A percentile compares a stretch with the other conserved stretches of the same genome.
These are phyloP conservation scores for Cecidostiba fungosa DNA, from an alignment of 2,888 invertebrate species.

Conservation along the genomic window DNA sequence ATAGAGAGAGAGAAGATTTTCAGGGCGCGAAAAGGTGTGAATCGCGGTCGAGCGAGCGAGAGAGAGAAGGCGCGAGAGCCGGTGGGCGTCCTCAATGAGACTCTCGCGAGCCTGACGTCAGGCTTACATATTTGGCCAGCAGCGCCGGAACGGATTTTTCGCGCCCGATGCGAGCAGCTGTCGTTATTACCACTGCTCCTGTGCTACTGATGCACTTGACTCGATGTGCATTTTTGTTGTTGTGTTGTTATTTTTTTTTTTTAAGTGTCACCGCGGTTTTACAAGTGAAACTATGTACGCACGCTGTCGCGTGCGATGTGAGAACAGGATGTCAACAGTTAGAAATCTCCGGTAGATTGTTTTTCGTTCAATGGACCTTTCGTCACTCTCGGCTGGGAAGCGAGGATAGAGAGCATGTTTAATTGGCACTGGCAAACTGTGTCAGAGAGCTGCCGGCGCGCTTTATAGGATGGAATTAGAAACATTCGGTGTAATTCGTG, in stretches of 20 bases:
- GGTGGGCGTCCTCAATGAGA: constrained; percentile 77
- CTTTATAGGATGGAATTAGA: constrained; percentile 42
- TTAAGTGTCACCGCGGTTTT: no score
- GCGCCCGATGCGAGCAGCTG: constrained; percentile 29
- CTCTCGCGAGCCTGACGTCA: constrained; percentile 76
- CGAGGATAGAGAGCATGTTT: background rate
- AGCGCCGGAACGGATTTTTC: constrained; percentile 58
- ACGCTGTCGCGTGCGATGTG: background rate
- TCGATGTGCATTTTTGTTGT: background rate
- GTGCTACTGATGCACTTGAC: background rate
- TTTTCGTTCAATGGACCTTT: constrained; percentile 22
- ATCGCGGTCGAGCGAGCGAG: constrained; percentile 34
- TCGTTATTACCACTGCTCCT: background rate
- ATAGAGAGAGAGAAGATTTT: constrained; percentile 2
- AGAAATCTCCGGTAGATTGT: constrained; percentile 28
- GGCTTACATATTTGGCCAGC: constrained; percentile 79
- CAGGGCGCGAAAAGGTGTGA: constrained; percentile 39
- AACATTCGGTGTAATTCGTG: background rate
- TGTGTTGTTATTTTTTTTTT: no score
- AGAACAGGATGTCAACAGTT: constrained; percentile 12
- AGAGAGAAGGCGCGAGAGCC: constrained; percentile 61
- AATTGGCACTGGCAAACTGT: constrained; percentile 52
- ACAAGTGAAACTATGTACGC: no score
- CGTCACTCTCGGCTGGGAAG: constrained; percentile 10
- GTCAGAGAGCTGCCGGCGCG: constrained; percentile 31